Percentiles rank a stretch among this genome's conserved stretches.
Conservation (phyloP, 2,888 invertebrate genomes). For the Dicranocentrus wangi region DNA sequence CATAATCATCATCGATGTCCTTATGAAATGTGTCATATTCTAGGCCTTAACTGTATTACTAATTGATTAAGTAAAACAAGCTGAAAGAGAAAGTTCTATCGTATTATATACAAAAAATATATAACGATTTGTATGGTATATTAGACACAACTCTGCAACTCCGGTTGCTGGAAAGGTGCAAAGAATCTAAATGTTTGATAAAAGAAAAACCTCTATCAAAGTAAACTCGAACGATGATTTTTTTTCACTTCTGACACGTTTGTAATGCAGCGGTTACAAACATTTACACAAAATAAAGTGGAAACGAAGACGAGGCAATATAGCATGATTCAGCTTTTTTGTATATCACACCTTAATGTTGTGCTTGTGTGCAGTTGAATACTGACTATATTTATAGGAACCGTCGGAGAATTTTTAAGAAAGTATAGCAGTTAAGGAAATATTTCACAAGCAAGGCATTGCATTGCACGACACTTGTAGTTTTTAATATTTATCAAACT, state of each 20-base stretch:
- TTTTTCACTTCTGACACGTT: not conserved
- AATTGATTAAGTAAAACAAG: too few species aligned
- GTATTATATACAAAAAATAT: constrained; percentile 1
- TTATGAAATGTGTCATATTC: constrained; percentile 47
- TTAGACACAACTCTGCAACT: not conserved
- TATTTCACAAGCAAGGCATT: too few species aligned
- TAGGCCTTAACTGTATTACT: constrained; percentile 54
- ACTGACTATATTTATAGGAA: not conserved
- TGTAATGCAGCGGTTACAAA: not conserved
- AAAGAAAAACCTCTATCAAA: not conserved
- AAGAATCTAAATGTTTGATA: constrained; percentile 17
- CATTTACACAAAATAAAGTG: not conserved
- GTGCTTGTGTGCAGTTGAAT: not conserved
- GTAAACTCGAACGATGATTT: not conserved
- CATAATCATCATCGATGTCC: constrained; percentile 55
- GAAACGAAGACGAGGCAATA: too few species aligned
- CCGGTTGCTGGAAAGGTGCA: constrained; percentile 3
- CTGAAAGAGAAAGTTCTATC: not conserved
- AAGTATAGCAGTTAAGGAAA: not conserved
- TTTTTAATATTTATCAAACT: too few species aligned
- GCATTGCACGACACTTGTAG: too few species aligned
- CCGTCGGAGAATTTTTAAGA: not conserved
- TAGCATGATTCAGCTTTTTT: too few species aligned
- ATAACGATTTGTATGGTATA: constrained; percentile 1
- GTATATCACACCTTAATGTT: not conserved